These are phyloP conservation scores for Iphiclides podalirius DNA, from an alignment of 2,888 invertebrate genomes.

Conservation along the genomic window DNA sequence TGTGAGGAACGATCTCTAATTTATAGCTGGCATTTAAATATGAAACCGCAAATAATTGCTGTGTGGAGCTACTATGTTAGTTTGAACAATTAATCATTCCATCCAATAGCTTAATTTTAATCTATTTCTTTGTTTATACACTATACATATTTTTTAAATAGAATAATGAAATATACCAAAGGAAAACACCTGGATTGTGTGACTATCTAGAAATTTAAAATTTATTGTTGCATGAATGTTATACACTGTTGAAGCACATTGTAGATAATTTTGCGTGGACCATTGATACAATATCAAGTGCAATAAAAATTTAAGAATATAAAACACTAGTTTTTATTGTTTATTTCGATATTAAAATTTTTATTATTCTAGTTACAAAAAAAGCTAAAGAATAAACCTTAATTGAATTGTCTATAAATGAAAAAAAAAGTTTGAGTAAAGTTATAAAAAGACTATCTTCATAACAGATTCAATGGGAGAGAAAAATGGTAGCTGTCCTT, in stretches of 20 bases:
- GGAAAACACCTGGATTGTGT: not conserved
- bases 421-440: too few species aligned
- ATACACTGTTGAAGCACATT: not conserved
- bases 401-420: too few species aligned
- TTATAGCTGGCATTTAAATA: not conserved
- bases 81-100: conserved; percentile 15
- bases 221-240: too few species aligned
- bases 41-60: not conserved
- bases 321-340: conserved; percentile 17
- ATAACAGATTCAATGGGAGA: too few species aligned
- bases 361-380: too few species aligned
- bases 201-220: too few species aligned
- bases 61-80: not conserved
- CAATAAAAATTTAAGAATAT: conserved; percentile 14
- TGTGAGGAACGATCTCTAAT: conserved; percentile 59
- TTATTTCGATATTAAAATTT: conserved; percentile 15
- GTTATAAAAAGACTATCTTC: too few species aligned
- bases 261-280: too few species aligned
- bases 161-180: conserved; percentile 21
- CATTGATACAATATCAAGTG: not conserved
- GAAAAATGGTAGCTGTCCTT: too few species aligned
- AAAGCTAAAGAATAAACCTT: too few species aligned
- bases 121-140: conserved; percentile 19
- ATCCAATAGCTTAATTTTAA: conserved; percentile 12
- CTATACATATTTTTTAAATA: conserved; percentile 4